phyloP scores from a whole-genome alignment of 35 echinoderm and acorn worm species.

The Lytechinus pictus region DNA sequence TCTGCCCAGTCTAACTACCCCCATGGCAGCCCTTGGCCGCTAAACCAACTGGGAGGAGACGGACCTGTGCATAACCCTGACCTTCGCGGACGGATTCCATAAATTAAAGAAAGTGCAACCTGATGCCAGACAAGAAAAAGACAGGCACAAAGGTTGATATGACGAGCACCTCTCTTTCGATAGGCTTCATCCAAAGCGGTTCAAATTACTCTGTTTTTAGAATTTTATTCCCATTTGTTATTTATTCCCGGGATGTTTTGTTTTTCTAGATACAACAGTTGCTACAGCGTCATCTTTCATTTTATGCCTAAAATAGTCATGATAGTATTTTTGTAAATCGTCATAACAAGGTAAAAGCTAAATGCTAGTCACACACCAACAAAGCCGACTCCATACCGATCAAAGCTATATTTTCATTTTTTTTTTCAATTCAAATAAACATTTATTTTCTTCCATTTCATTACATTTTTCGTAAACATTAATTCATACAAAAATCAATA shows the following conservation, averaged over 20 bases:
- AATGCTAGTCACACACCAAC: too few species aligned
- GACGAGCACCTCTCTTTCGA: background rate
- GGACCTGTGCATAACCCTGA: conserved; percentile 23
- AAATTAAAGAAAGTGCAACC: conserved; percentile 54
- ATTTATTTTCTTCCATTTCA: too few species aligned
- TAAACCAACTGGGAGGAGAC: conserved; percentile 31
- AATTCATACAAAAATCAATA: too few species aligned
- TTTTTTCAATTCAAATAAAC: too few species aligned
- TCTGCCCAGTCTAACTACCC: conserved; percentile 21
- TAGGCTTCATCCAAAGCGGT: background rate
- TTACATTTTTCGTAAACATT: too few species aligned
- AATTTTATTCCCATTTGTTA: background rate
- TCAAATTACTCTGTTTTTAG: background rate
- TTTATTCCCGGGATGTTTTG: background rate
- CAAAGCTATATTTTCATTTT: too few species aligned
- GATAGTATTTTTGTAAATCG: background rate
- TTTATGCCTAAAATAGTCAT: background rate
- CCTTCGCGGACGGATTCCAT: conserved; percentile 38
- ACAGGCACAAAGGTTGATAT: conserved; percentile 5
- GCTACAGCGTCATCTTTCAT: background rate
- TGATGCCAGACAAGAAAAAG: conserved; percentile 4
- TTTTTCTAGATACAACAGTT: background rate
- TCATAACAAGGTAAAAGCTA: background rate
- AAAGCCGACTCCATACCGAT: too few species aligned
- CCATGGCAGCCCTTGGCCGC: conserved; percentile 34